Evolutionary conservation across 2,113 vertebrate species (phyloP), one percentile per base, ranked within the genome.

Genomic region (Xyrauchen texanus): DNA sequence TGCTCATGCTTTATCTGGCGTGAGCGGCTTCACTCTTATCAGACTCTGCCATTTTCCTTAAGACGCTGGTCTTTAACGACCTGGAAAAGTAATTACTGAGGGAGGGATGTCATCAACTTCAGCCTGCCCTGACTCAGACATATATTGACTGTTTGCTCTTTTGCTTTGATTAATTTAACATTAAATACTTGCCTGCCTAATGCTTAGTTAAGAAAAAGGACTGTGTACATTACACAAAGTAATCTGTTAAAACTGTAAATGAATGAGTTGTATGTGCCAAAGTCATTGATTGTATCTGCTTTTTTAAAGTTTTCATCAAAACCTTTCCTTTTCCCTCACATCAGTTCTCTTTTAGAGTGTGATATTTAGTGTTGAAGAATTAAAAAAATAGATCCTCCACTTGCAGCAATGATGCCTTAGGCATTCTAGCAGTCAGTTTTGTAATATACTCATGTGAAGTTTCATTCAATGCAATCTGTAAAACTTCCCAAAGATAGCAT

Each of bases 31-130:
- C 57, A n/a, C 63, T 83, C 75, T 53, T 49, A 70, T 77, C 57
- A 57, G 61, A 58, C 63, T 52, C 42, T 15, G 62, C 13, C 34
- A 80, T 77, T 72, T 58, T n/a, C 4, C 61, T 72, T 73, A 65
- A 79, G 69, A 73, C 49, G 68, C 71, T 52, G 12, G 34, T 81
- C 63, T 81, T 71, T 80, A 83, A 83, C 68, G 74, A 83, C 68
- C 73, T 76, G 70, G 74, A 83, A 68, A 66, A 80, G 73, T 80
- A 80, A 83, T 83, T 83, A 83, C 74, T 70, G 52, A 77, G 71
- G 73, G 47, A 68, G 63, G 74, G 49, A 71, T 49, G 46, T 57
- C 77, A 67, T 61, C n/a, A 15, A 77, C 77, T 73, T 77, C 16
- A 58, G 61, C 49, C 64, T 71, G 76, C 44, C 70, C 73, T 62